These are phyloP conservation scores for Sylvia atricapilla DNA, from an alignment of 2,113 vertebrate species.

Conservation along the genomic window DNA sequence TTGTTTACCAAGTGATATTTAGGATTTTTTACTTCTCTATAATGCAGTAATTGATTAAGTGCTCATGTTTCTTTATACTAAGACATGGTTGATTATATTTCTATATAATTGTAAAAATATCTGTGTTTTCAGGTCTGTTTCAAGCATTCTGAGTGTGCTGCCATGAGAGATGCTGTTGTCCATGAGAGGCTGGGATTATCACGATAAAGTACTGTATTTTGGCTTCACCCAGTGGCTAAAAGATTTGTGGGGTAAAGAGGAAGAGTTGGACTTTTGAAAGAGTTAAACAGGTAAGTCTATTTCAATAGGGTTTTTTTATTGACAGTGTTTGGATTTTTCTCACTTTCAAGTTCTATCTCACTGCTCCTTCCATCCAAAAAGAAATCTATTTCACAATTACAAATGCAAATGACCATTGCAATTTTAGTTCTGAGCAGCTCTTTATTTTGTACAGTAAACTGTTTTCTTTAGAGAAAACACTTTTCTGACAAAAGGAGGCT, in stretches of 20 bases:
- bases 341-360: not conserved
- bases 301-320: not conserved
- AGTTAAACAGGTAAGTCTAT: constrained; percentile 65
- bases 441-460: not conserved
- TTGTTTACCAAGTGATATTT: not conserved
- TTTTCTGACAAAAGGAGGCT: not conserved
- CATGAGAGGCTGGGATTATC: constrained; percentile 66
- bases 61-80: not conserved
- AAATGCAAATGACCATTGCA: not conserved
- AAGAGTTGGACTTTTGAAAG: constrained; percentile 63
- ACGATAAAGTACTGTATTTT: constrained; percentile 66
- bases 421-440: not conserved
- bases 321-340: not conserved
- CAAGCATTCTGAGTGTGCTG: constrained; percentile 32
- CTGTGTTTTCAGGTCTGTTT: constrained; percentile 68
- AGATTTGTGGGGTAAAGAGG: constrained; percentile 42
- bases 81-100: not conserved
- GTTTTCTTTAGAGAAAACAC: not conserved
- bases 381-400: not conserved
- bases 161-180: constrained; percentile 65
- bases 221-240: constrained; percentile 62
- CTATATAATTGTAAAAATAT: constrained; percentile 39
- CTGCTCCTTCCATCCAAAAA: not conserved
- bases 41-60: not conserved
- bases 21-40: not conserved